A percentile compares a stretch with the other conserved stretches of the same genome.
These are phyloP conservation scores for Triplophysa tibetana DNA, from an alignment of 2,113 vertebrate genomes.

Conservation along the genomic window DNA sequence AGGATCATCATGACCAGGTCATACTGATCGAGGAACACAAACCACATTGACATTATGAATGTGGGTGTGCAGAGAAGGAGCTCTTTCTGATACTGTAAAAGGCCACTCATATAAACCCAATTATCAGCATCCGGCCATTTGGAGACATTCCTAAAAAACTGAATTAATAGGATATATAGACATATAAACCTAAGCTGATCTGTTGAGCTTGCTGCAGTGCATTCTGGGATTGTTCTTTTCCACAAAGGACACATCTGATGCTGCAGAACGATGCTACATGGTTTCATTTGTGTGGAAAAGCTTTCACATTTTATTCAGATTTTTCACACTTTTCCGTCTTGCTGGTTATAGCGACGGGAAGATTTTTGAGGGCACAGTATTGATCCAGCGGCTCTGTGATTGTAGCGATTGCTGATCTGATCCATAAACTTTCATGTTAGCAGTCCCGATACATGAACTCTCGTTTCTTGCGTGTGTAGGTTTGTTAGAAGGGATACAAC, in stretches of 20 bases:
- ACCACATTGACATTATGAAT: not conserved
- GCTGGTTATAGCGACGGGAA: too few relatives aligned
- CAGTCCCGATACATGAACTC: constrained; percentile 11
- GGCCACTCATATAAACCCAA: constrained; percentile 9
- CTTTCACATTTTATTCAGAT: too few relatives aligned
- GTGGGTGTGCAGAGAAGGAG: too few relatives aligned
- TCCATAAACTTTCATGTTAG: not conserved
- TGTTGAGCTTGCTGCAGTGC: not conserved
- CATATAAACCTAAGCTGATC: too few relatives aligned
- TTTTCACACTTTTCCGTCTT: too few relatives aligned
- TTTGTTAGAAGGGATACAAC: too few relatives aligned
- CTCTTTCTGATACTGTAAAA: not conserved
- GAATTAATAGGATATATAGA: too few relatives aligned
- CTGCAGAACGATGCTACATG: too few relatives aligned
- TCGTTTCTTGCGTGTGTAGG: too few relatives aligned
- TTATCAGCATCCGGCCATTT: constrained; percentile 9
- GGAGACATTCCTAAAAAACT: constrained; percentile 3
- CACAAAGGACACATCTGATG: too few relatives aligned
- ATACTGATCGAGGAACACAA: not conserved
- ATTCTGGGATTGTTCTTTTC: not conserved
- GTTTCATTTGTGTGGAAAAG: too few relatives aligned
- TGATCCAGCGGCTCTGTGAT: not conserved
- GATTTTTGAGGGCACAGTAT: not conserved
- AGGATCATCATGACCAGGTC: not conserved
- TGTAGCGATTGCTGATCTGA: not conserved